Evolutionary conservation across 2,888 invertebrate species (phyloP).

Genomic region (Tridacna crocea): DNA sequence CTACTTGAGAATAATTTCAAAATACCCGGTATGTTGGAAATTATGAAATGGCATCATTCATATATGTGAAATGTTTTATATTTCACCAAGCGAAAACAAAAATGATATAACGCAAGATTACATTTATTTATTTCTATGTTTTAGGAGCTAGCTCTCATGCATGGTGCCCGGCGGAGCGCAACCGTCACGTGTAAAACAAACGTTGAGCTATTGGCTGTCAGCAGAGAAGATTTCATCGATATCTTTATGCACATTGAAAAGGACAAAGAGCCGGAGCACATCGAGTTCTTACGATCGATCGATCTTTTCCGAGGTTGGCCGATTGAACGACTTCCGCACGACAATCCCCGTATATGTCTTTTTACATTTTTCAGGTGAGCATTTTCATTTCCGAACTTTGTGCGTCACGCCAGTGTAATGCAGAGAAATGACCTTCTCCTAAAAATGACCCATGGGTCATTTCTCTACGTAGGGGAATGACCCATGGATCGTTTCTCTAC

Average conservation of each 20-base stretch:
- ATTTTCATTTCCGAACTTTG: neutral
- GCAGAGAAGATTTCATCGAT: conserved; percentile 87
- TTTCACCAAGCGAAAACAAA: no score
- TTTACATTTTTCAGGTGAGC: conserved; percentile 82
- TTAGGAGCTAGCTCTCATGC: conserved; percentile 83
- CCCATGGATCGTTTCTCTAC: neutral
- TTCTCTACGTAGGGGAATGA: no score
- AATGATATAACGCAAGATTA: no score
- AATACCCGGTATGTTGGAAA: no score
- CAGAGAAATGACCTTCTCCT: no score
- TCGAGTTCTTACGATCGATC: conserved; percentile 78
- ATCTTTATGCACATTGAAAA: conserved; percentile 83
- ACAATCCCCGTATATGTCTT: conserved; percentile 81
- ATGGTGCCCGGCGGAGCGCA: conserved; percentile 80
- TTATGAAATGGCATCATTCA: no score
- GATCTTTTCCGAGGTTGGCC: conserved; percentile 80
- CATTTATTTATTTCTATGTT: neutral
- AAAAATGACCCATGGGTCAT: no score
- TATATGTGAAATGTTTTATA: no score
- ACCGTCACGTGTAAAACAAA: conserved; percentile 82
- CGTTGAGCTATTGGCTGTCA: conserved; percentile 88
- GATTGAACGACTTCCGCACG: conserved; percentile 77
- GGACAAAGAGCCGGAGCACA: conserved; percentile 81
- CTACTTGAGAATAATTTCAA: no score
- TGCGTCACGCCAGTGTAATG: neutral